Percentiles rank a stretch among this genome's conserved stretches.
Conservation (phyloP, 2,113 vertebrate species). For the Oncorhynchus mykiss region DNA sequence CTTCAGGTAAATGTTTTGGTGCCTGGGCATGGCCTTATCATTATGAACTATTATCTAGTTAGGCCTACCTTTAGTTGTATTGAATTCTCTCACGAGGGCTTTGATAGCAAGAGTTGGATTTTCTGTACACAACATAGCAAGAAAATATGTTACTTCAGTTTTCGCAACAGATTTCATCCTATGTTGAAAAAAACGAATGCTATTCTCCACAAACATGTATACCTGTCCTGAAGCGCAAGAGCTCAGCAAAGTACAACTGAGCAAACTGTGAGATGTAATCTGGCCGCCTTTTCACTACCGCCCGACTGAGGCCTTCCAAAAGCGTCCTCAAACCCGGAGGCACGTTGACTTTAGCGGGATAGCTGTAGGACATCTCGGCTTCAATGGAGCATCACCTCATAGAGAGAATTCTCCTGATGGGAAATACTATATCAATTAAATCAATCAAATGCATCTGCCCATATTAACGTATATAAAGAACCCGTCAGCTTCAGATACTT, state of each 20-base stretch:
- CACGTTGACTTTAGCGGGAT: conserved; percentile 4
- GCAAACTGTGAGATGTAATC: conserved; percentile 63
- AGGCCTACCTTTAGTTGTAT: conserved; percentile 7
- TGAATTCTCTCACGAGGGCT: conserved; percentile 6
- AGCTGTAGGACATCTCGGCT: neutral
- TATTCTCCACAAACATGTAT: no score
- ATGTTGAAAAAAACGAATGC: neutral
- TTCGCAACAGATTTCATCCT: conserved; percentile 34
- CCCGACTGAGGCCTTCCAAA: neutral
- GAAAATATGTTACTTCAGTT: no score
- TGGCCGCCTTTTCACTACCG: conserved; percentile 32
- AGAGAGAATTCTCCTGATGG: neutral
- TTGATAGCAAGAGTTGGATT: no score
- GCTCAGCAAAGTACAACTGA: conserved; percentile 66
- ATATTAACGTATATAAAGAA: neutral
- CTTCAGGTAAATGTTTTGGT: no score
- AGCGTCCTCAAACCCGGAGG: neutral
- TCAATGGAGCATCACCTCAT: neutral
- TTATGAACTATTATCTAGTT: neutral
- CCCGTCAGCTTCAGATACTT: neutral
- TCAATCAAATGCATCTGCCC: neutral
- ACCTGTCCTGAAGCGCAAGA: conserved; percentile 24
- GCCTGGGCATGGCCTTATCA: neutral
- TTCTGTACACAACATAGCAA: no score
- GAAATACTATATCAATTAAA: neutral